Base-by-base conservation (phyloP, 2,113 vertebrate genomes). In the Gopherus flavomarginatus region DNA sequence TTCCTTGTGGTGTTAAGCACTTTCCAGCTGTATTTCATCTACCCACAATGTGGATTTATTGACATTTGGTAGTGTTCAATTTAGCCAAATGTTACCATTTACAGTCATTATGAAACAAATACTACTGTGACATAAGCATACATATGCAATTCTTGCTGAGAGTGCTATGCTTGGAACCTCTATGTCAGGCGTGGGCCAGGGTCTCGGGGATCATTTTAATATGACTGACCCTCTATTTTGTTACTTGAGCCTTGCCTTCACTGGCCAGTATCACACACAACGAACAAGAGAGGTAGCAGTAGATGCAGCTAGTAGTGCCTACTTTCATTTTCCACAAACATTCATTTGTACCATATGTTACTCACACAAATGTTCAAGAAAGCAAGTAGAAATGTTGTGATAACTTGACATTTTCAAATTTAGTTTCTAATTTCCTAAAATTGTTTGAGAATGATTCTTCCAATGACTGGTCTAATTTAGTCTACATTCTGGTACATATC, bases 1-100 rank as follows among this genome's bases (percentile, higher is more conserved):
- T 77, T 44, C 22, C 42, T 26, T 26, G 6, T 0, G 62, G 16
- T 83, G 86, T 62, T 57, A n/a, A 85, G 44, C 56, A 81, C 91
- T 92, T 88, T 50, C 52, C 49, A 90, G 53, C 14, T 3, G 94
- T 97, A 96, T 94, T 85, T 92, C 78, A 85, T n/a, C 92, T 94
- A 89, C 75, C 77, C 83, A 44, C n/a, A 21, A 2, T 56, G 35
- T 4, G 4, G 21, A 0, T 5, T 11, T 29, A n/a, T 22, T 79
- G n/a, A 89, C 90, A 62, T 62, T n/a, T n/a, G n/a, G 62, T 69
- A 16, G 62, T 19, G 8, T 69, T 31, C 62, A 19, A 17, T 35
- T 65, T 65, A 17, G 62, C 31, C 31, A 35, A n/a, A 14, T 19
- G 88, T 90, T 52, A 83, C 89, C 81, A 59, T 44, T 4, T 50